A percentile compares a stretch with the other conserved stretches of the same genome.
Conservation (phyloP, 2,113 vertebrate species). For the Capricornis sumatraensis region DNA sequence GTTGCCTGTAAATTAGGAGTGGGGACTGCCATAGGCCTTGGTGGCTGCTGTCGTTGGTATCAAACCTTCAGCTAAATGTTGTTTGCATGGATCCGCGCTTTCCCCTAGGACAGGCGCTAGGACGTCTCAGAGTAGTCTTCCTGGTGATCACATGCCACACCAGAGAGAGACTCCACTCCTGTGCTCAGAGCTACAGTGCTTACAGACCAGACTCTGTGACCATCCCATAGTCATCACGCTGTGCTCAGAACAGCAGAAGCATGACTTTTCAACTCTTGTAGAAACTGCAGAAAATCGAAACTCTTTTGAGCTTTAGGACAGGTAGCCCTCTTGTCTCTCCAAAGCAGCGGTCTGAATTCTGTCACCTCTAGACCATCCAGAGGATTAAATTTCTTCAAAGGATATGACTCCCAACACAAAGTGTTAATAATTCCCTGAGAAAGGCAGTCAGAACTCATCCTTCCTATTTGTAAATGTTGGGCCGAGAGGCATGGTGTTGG, state of each 20-base stretch:
- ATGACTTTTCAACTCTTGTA: background rate
- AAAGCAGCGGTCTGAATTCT: background rate
- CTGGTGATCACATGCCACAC: rapidly evolving
- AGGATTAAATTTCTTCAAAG: background rate
- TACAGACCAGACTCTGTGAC: background rate
- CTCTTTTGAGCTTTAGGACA: background rate
- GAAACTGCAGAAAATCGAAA: background rate
- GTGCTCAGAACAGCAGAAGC: background rate
- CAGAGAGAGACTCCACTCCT: background rate
- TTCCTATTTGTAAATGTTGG: background rate
- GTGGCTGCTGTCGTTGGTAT: background rate
- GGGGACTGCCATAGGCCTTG: background rate
- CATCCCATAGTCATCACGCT: background rate
- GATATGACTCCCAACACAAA: background rate
- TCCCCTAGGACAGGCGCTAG: background rate
- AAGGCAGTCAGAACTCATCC: background rate
- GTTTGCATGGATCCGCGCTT: background rate
- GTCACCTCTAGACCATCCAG: background rate
- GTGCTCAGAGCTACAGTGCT: background rate
- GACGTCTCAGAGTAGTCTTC: background rate
- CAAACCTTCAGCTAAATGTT: background rate
- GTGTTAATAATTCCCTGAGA: background rate
- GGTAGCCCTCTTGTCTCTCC: background rate
- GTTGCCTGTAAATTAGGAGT: background rate
- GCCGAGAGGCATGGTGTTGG: background rate